Percentiles rank a stretch among this genome's conserved stretches.
Evolutionary conservation across 2,888 invertebrate genomes (phyloP).

Genomic region (Pantelozetes paolii): DNA sequence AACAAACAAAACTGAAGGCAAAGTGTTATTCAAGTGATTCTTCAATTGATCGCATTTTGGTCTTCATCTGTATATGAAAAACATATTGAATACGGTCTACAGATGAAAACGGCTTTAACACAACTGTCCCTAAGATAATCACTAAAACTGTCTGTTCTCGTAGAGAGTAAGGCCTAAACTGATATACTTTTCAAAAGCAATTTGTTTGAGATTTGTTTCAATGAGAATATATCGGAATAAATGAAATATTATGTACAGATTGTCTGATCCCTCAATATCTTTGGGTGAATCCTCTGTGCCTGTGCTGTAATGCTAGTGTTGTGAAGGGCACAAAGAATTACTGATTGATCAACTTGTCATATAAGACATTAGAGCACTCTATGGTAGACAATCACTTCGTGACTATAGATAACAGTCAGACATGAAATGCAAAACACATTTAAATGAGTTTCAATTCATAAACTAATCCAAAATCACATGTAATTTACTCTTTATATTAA

Average conservation of each 20-base stretch:
- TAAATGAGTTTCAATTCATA: neutral
- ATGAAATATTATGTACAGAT: slow-evolving; percentile 25
- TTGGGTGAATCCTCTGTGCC: neutral
- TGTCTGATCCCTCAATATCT: neutral
- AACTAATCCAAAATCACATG: neutral
- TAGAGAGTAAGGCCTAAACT: neutral
- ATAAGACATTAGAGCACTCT: slow-evolving; percentile 14
- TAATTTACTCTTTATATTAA: slow-evolving; percentile 14
- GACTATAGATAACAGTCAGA: slow-evolving; percentile 15
- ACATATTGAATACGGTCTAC: neutral
- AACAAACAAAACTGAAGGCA: neutral
- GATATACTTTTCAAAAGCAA: slow-evolving; percentile 17
- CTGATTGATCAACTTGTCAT: slow-evolving; percentile 30
- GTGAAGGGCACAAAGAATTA: neutral
- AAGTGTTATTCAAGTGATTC: neutral
- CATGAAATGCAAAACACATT: slow-evolving; percentile 18
- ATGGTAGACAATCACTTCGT: slow-evolving; percentile 12
- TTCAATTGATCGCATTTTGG: neutral
- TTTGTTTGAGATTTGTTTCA: slow-evolving; percentile 29
- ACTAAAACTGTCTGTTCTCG: neutral
- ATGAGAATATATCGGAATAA: slow-evolving; percentile 23
- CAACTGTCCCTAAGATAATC: neutral
- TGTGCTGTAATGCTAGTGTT: neutral
- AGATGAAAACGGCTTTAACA: neutral
- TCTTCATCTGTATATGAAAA: neutral